Conservation (phyloP, 1,140 invertebrate species). For the Drosophila grimshawi region DNA sequence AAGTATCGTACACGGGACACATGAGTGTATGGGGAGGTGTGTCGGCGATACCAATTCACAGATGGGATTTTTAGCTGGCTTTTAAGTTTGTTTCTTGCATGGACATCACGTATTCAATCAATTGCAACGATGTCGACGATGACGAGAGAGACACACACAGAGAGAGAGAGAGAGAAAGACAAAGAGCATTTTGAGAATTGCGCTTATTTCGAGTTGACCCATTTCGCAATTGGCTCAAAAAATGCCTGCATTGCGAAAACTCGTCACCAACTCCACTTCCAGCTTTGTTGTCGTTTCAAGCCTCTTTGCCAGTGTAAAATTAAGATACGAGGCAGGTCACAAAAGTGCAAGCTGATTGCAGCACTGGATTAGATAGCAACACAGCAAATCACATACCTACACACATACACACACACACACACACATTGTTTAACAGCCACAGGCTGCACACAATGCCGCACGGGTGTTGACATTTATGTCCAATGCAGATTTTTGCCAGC, state of each 20-base stretch:
- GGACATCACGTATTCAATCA: slow-evolving; percentile 82
- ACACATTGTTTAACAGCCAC: slow-evolving; percentile 34
- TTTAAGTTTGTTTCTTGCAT: slow-evolving; percentile 82
- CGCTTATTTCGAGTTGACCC: slow-evolving; percentile 78
- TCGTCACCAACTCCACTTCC: slow-evolving; percentile 29
- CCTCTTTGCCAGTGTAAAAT: slow-evolving; percentile 54
- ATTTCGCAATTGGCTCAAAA: slow-evolving; percentile 71
- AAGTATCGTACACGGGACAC: slow-evolving; percentile 47
- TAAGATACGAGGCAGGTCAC: slow-evolving; percentile 67
- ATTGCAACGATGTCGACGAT: slow-evolving; percentile 69
- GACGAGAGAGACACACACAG: slow-evolving; percentile 12
- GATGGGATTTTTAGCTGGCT: slow-evolving; percentile 42
- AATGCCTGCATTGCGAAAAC: slow-evolving; percentile 62
- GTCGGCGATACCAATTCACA: neutral
- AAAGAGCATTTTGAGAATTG: slow-evolving; percentile 40
- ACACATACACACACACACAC: slow-evolving; percentile 12
- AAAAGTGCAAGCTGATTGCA: slow-evolving; percentile 77
- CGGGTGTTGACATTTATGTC: slow-evolving; percentile 82
- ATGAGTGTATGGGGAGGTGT: neutral
- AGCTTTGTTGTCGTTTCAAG: slow-evolving; percentile 52
- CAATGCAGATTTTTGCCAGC: slow-evolving; percentile 78
- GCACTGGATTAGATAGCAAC: slow-evolving; percentile 71
- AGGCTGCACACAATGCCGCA: slow-evolving; percentile 43
- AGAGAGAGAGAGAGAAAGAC: neutral
- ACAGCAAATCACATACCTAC: slow-evolving; percentile 26